These are phyloP conservation scores for Acridotheres tristis DNA, from an alignment of 2,797 vertebrate species.

Conservation along the genomic window DNA sequence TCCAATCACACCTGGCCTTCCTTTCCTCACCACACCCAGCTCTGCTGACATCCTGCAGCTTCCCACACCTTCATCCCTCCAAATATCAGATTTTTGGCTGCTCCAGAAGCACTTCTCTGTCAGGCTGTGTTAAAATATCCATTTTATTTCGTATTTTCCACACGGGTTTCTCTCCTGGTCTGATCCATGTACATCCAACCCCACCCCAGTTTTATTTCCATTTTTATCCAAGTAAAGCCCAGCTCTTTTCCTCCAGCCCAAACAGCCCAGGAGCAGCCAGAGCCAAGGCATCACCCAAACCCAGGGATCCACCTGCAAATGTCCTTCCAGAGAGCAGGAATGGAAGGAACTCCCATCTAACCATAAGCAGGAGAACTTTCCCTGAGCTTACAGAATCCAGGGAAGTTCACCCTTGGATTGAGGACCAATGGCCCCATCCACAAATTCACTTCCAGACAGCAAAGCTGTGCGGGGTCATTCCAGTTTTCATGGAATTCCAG, in stretches of 20 bases:
- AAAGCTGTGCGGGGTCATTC: neutral
- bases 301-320: neutral
- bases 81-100: neutral
- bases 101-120: neutral
- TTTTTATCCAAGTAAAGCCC: neutral
- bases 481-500: neutral
- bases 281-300: neutral
- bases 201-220: rapidly evolving
- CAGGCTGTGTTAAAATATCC: neutral
- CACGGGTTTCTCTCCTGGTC: neutral
- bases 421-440: neutral
- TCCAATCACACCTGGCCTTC: neutral
- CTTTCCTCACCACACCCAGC: neutral
- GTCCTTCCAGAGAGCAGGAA: neutral
- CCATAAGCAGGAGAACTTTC: neutral
- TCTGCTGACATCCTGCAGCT: rapidly evolving
- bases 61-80: neutral
- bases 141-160: neutral
- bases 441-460: rapidly evolving
- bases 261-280: neutral
- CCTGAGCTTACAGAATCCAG: neutral
- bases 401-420: neutral
- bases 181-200: rapidly evolving
- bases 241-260: neutral
- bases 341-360: neutral